A percentile compares a stretch with the other conserved stretches of the same genome.
Evolutionary conservation across 1,140 invertebrate species (phyloP).

Genomic region (Drosophila sucinea): DNA sequence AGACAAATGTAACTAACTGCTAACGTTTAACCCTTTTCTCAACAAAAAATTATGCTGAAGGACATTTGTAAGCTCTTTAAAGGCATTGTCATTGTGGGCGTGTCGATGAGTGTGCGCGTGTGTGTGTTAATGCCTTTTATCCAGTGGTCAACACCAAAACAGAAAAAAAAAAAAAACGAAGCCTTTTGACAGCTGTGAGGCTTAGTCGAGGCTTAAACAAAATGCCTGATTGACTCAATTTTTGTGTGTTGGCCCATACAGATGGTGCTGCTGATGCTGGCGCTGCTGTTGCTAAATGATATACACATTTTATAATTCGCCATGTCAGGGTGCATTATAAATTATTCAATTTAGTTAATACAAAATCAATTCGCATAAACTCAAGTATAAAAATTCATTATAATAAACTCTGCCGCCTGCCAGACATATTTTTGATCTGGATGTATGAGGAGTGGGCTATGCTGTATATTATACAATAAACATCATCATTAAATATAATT

Average conservation of each 20-base stretch:
- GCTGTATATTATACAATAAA: slow-evolving; percentile 55
- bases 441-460: slow-evolving; percentile 20
- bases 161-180: background rate
- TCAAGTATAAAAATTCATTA: slow-evolving; percentile 63
- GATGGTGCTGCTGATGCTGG: slow-evolving; percentile 56
- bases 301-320: slow-evolving; percentile 55
- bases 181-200: slow-evolving; percentile 37
- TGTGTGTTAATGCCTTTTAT: slow-evolving; percentile 26
- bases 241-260: slow-evolving; percentile 7
- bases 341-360: slow-evolving; percentile 78
- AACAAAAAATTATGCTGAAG: background rate
- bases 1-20: slow-evolving; percentile 1
- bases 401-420: slow-evolving; percentile 36
- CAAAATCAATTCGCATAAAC: slow-evolving; percentile 73
- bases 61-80: slow-evolving; percentile 11
- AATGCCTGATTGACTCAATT: slow-evolving; percentile 33
- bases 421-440: slow-evolving; percentile 26
- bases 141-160: slow-evolving; percentile 22
- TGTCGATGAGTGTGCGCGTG: background rate
- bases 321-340: slow-evolving; percentile 58
- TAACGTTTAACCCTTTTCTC: background rate
- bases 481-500: slow-evolving; percentile 81
- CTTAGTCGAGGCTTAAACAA: slow-evolving; percentile 39
- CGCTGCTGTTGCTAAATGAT: slow-evolving; percentile 15
- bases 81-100: slow-evolving; percentile 5